These are phyloP conservation scores for Meteorus sp. DNA, from an alignment of 1,140 invertebrate genomes.

Conservation along the genomic window DNA sequence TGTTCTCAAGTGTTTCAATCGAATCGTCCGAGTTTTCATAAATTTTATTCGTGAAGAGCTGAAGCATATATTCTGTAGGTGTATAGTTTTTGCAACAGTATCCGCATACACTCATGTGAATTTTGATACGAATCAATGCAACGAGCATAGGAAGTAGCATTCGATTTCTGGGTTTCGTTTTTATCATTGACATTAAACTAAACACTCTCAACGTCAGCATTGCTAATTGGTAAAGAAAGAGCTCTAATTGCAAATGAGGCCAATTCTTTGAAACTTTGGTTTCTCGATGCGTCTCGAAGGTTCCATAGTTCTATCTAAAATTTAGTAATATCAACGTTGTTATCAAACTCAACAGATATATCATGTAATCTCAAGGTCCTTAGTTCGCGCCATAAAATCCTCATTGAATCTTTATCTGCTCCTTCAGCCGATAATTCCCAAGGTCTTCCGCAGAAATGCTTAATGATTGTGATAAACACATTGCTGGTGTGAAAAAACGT, in stretches of 20 bases:
- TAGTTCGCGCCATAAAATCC: background rate
- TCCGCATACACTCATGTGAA: conserved; percentile 19
- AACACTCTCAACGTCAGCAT: conserved; percentile 35
- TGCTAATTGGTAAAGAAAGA: conserved; percentile 33
- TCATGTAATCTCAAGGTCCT: background rate
- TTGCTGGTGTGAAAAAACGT: background rate
- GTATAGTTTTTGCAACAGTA: conserved; percentile 27
- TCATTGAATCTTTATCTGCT: background rate
- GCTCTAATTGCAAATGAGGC: conserved; percentile 26
- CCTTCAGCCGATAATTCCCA: background rate
- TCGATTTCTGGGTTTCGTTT: conserved; percentile 31
- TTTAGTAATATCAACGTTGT: background rate
- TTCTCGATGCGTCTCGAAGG: conserved; percentile 31
- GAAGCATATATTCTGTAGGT: conserved; percentile 16
- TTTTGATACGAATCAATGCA: conserved; percentile 28
- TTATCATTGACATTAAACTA: conserved; percentile 32
- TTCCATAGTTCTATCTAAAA: conserved; percentile 34
- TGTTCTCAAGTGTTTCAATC: background rate
- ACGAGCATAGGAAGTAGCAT: conserved; percentile 26
- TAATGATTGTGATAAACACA: background rate
- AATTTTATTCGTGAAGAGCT: background rate
- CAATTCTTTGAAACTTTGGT: conserved; percentile 29
- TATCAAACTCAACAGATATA: background rate
- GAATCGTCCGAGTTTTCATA: background rate
- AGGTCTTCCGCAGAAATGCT: background rate